phyloP scores from a whole-genome alignment of 2,888 invertebrate genomes.

The Tricholauxania praeusta region DNA sequence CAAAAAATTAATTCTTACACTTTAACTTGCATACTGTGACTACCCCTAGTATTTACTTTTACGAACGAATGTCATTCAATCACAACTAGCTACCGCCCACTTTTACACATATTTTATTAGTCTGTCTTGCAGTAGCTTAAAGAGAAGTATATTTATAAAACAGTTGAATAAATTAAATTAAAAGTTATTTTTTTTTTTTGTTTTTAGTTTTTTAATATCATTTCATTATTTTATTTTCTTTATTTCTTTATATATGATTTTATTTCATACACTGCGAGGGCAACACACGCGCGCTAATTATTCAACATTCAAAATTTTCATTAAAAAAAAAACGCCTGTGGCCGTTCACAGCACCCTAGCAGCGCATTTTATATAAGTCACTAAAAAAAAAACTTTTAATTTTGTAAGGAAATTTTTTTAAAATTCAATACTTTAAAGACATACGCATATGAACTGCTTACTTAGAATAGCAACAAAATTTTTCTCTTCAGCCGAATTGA shows the following conservation, averaged over 20 bases:
- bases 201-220: neutral
- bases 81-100: slow-evolving; percentile 19
- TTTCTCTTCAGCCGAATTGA: neutral
- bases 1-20: neutral
- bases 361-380: slow-evolving; percentile 15
- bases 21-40: neutral
- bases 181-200: neutral
- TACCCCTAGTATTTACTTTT: slow-evolving; percentile 11
- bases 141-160: slow-evolving; percentile 10
- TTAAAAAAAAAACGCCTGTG: slow-evolving; percentile 13
- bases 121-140: slow-evolving; percentile 24
- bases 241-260: slow-evolving; percentile 13
- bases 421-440: neutral
- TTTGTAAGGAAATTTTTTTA: neutral
- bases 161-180: neutral
- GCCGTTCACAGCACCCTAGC: slow-evolving; percentile 25
- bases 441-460: neutral
- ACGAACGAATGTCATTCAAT: neutral
- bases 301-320: slow-evolving; percentile 1
- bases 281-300: slow-evolving; percentile 27
- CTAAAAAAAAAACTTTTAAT: neutral
- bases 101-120: slow-evolving; percentile 3
- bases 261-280: slow-evolving; percentile 20
- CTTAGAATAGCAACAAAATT: neutral
- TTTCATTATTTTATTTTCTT: neutral